Percentiles rank a stretch among this genome's conserved stretches.
These are phyloP conservation scores for Drosophila rubida DNA, from an alignment of 2,888 invertebrate genomes.

Conservation along the genomic window DNA sequence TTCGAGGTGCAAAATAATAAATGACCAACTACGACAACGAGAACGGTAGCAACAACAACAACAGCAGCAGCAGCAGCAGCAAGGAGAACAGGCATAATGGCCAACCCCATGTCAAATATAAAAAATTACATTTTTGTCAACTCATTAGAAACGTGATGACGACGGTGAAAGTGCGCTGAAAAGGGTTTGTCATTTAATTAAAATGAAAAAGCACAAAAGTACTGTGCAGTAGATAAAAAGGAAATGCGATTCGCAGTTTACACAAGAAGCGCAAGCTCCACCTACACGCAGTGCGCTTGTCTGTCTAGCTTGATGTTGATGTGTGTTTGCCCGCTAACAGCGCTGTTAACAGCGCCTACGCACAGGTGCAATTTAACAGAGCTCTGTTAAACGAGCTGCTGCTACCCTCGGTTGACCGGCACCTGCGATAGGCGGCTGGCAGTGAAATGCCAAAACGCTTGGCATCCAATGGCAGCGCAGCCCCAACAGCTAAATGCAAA, in stretches of 20 bases:
- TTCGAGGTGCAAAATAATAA: slow-evolving; percentile 59
- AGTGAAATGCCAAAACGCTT: slow-evolving; percentile 39
- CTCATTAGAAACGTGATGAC: slow-evolving; percentile 63
- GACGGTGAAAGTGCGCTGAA: slow-evolving; percentile 42
- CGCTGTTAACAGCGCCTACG: slow-evolving; percentile 64
- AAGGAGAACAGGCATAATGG: slow-evolving; percentile 10
- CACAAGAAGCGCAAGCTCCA: slow-evolving; percentile 54
- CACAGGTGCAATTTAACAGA: slow-evolving; percentile 62
- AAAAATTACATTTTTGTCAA: slow-evolving; percentile 65
- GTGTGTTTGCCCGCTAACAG: slow-evolving; percentile 17
- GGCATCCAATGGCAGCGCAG: slow-evolving; percentile 68
- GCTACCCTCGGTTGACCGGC: slow-evolving; percentile 67
- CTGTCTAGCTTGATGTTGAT: neutral
- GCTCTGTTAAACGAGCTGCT: slow-evolving; percentile 46
- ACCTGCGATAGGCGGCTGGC: slow-evolving; percentile 78
- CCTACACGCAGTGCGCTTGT: slow-evolving; percentile 43
- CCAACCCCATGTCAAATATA: slow-evolving; percentile 44
- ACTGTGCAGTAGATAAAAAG: slow-evolving; percentile 11
- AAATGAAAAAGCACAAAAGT: slow-evolving; percentile 6
- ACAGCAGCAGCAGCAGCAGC: slow-evolving; percentile 11
- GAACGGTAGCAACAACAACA: slow-evolving; percentile 13
- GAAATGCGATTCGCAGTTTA: slow-evolving; percentile 25
- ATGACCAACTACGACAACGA: slow-evolving; percentile 41
- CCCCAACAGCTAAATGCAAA: slow-evolving; percentile 43
- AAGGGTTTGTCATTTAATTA: slow-evolving; percentile 64